Base-by-base conservation (phyloP, 2,113 vertebrate genomes). In the Thermophis baileyi region DNA sequence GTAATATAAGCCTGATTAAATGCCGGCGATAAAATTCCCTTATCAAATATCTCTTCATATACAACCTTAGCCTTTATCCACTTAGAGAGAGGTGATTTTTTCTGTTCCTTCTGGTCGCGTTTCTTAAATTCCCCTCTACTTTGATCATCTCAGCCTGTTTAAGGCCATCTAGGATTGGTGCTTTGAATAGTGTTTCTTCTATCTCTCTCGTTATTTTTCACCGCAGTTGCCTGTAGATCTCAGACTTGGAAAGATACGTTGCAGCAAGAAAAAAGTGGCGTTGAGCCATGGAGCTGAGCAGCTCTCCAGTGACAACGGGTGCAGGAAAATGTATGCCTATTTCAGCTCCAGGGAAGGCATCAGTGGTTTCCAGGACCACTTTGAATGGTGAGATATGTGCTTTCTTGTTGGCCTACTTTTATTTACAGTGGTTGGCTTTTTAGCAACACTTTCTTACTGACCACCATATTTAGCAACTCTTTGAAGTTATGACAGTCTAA, bases 361-460 rank as follows among this genome's bases (percentile, higher is more conserved):
- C 51, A 97, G 97, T 24, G 98, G 99, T 88, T 99, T 99, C 93
- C 98, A 98, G 97, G 99, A 99, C 94, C 97, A 99, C 96, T 99
- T 98, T 97, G 97, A 98, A 93, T 99, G 99, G 99, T 99, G 96
- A 97, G 97, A 94, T 24, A 27, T 4, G 22, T 11, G 44, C 30
- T 86, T 24, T 9, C 35, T 24, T 81, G 16, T 8, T 88, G 44
- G 4, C n/a, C 8, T 27, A 40, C 30, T 85, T 90, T 60, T 24
- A 16, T 40, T 57, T 85, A 11, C 53, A 51, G 12, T 20, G 11
- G 46, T 24, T 18, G 74, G 74, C 74, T 22, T 81, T 22, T 50
- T 81, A 81, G 7, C 2, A 81, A 81, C 74, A 22, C 35, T 81
- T 8, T 40, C 74, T 44, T 22, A 44, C 74, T 9, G 35, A 9